Evolutionary conservation across 2,113 vertebrate species (phyloP).

Genomic region (Lanius ludovicianus): DNA sequence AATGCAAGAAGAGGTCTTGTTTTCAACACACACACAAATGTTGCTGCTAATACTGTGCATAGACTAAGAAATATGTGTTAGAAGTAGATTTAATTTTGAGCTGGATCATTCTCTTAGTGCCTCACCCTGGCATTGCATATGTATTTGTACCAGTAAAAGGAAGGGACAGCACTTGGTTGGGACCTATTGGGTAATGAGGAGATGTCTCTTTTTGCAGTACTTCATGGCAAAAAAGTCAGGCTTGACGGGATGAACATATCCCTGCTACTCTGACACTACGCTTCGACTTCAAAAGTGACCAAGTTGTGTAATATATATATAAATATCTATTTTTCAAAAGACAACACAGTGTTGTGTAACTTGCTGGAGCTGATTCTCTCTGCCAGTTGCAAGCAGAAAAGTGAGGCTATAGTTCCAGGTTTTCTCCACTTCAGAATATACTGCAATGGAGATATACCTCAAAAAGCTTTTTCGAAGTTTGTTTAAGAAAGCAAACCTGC

Average conservation of each 20-base stretch:
- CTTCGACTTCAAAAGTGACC: not conserved
- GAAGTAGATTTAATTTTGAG: not conserved
- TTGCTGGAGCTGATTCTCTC: not conserved
- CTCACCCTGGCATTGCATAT: not conserved
- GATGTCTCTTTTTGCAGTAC: not conserved
- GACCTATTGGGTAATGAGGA: not conserved
- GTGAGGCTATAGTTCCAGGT: not conserved
- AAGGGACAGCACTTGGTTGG: not conserved
- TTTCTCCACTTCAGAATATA: not conserved
- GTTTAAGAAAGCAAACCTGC: not conserved
- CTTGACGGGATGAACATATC: not conserved
- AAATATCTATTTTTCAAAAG: not conserved
- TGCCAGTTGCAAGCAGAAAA: not conserved
- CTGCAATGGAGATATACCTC: not conserved
- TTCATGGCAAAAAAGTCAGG: not conserved
- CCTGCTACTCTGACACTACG: not conserved
- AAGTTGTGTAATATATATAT: not conserved
- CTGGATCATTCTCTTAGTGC: not conserved
- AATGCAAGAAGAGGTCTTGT: not conserved
- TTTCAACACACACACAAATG: not conserved
- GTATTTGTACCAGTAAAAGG: not conserved
- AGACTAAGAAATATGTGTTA: not conserved
- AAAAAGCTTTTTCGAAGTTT: not conserved
- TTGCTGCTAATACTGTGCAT: not conserved
- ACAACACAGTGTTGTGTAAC: not conserved